phyloP scores from a whole-genome alignment of 2,888 invertebrate genomes.

The Drosophila phalerata region DNA sequence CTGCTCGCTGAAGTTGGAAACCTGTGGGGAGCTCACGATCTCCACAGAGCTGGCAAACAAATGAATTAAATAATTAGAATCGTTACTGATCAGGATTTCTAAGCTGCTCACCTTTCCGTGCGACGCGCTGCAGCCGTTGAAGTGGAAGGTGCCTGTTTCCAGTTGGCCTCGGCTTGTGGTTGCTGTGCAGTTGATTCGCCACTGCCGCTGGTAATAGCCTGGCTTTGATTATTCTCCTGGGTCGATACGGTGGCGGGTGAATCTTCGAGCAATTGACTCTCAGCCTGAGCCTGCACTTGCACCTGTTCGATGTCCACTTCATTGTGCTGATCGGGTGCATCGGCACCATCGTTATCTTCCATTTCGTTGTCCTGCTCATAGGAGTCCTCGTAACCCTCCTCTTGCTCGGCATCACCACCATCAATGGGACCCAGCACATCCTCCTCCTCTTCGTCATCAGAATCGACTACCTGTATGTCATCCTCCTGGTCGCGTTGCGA shows the following conservation, averaged over 20 bases:
- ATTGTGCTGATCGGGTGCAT: conserved; percentile 86
- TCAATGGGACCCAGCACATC: conserved; percentile 85
- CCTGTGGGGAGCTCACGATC: conserved; percentile 93
- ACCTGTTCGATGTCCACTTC: conserved; percentile 89
- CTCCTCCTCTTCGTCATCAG: conserved; percentile 89
- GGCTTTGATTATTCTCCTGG: conserved; percentile 87
- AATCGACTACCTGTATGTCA: conserved; percentile 92
- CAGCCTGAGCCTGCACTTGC: conserved; percentile 86
- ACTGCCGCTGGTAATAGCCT: conserved; percentile 93
- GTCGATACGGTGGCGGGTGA: conserved; percentile 62
- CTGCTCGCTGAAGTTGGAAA: conserved; percentile 88
- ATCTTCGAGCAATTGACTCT: conserved; percentile 57
- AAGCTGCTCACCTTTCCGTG: conserved; percentile 73
- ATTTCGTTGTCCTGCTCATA: conserved; percentile 86
- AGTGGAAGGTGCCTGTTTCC: conserved; percentile 82
- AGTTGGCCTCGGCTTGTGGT: conserved; percentile 70
- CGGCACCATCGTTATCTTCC: conserved; percentile 87
- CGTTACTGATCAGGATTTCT: neutral
- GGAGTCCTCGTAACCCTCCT: conserved; percentile 87
- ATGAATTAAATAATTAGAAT: neutral
- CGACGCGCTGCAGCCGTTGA: conserved; percentile 78
- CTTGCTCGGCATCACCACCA: conserved; percentile 86
- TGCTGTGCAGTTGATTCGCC: conserved; percentile 86
- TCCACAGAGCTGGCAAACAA: conserved; percentile 89
- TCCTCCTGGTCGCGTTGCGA: conserved; percentile 95